Evolutionary conservation across 2,888 invertebrate genomes (phyloP), one percentile per base, ranked within the genome.

Genomic region (Nezara viridula): DNA sequence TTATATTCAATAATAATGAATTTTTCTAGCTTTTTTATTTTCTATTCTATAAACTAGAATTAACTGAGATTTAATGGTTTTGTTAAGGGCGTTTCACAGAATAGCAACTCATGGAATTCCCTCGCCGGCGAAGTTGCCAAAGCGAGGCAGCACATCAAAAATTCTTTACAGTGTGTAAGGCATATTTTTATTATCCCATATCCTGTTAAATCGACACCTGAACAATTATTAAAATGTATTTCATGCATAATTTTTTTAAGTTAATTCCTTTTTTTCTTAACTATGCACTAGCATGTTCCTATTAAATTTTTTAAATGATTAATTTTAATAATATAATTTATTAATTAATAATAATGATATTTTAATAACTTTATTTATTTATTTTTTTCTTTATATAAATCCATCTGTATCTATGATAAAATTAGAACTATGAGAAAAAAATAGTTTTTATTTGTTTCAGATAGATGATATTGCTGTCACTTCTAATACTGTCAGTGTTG

Each of bases 91-190:
- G 73, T 81, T 87, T 73, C 88, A 47, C 73, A 87, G 60, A 88
- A 81, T 81, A 44, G 37, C 81, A 87, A 40, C 85, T 88, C 85
- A 77, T 88, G 88, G 86, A 91, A 91, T 91, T 95, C 96, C 92
- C 95, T 97, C 94, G 96, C 96, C 92, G 95, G 95, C 93, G 97
- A 97, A 95, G 96, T 97, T 93, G 97, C 96, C 92, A 97, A 96
- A 94, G 96, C 96, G 93, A 95, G 97, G 92, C 96, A 96, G 94
- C 96, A 96, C 93, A 96, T 97, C 94, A 96, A 93, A 93, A 92
- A 93, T 91, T 93, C 93, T 92, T 93, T 94, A 92, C 93, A 93
- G 92, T 93, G 93, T 93, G 94, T 94, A 93, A 94, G 93, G 93
- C 93, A 88, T 88, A 49, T 89, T 86, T 88, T 88, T 90, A 87